Percentiles rank a stretch among this genome's conserved stretches.
These are phyloP conservation scores for Argentina silus DNA, from an alignment of 2,797 vertebrate genomes.

Conservation along the genomic window DNA sequence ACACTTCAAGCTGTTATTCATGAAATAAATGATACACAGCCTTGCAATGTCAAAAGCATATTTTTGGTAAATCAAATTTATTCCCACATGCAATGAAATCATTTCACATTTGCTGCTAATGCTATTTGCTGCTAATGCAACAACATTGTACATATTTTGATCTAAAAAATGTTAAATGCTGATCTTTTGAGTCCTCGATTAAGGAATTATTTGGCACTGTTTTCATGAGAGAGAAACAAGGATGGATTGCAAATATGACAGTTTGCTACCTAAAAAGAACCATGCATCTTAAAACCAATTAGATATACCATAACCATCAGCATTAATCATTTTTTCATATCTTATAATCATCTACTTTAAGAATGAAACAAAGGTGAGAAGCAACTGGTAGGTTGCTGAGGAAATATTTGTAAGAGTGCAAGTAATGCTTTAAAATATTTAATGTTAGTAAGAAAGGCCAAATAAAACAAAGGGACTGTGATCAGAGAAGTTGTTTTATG, in stretches of 20 bases:
- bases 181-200: not conserved
- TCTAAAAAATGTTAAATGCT: not conserved
- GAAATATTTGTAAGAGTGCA: not conserved
- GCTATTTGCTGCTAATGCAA: constrained; percentile 17
- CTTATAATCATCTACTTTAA: constrained; percentile 29
- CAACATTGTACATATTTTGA: not conserved
- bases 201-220: not conserved
- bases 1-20: not conserved
- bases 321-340: constrained; percentile 23
- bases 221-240: not conserved
- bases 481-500: constrained; percentile 42
- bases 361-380: too few species aligned
- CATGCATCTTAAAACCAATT: constrained; percentile 25
- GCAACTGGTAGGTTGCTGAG: too few species aligned
- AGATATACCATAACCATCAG: constrained; percentile 46
- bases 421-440: not conserved
- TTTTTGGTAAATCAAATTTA: constrained; percentile 38
- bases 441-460: constrained; percentile 22
- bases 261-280: constrained; percentile 28
- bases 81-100: constrained; percentile 41
- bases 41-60: constrained; percentile 40
- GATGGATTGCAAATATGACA: not conserved
- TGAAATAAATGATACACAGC: constrained; percentile 36
- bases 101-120: constrained; percentile 26
- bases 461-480: constrained; percentile 23